Percentiles rank a stretch among this genome's conserved stretches.
These are phyloP conservation scores for Zenarchopterus dispar DNA, from an alignment of 2,797 vertebrate species.

Conservation along the genomic window DNA sequence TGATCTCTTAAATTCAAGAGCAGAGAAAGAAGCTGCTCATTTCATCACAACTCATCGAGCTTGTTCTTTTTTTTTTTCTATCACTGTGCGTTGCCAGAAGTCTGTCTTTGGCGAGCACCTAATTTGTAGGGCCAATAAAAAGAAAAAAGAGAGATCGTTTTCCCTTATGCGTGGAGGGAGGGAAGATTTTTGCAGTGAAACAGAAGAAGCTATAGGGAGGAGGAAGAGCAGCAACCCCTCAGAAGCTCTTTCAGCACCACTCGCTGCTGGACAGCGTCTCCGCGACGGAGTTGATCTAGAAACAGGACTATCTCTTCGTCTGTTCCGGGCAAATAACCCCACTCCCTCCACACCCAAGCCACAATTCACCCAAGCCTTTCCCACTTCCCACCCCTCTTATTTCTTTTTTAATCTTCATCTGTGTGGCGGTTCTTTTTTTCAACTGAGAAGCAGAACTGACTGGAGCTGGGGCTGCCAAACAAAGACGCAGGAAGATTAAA, in stretches of 20 bases:
- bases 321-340: constrained; percentile 8
- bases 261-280: constrained; percentile 69
- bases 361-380: constrained; percentile 11
- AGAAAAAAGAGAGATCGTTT: constrained; percentile 11
- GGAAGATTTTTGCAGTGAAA: constrained; percentile 52
- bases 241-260: constrained; percentile 72
- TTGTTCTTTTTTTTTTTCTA: no score
- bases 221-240: constrained; percentile 60
- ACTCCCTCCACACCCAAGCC: constrained; percentile 1
- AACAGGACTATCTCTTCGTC: constrained; percentile 34
- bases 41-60: constrained; percentile 23
- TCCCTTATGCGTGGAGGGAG: constrained; percentile 44
- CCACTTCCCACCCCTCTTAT: constrained; percentile 18
- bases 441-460: constrained; percentile 41
- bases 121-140: constrained; percentile 11
- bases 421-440: constrained; percentile 40
- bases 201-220: constrained; percentile 27
- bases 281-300: constrained; percentile 47
- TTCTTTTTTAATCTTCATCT: background rate
- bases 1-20: constrained; percentile 22
- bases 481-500: constrained; percentile 52
- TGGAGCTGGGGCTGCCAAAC: constrained; percentile 46
- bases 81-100: no score
- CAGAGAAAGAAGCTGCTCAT: constrained; percentile 1
- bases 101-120: background rate